Base-by-base conservation (phyloP, 64 coral and sea anemone species). In the Montipora efflorescens region DNA sequence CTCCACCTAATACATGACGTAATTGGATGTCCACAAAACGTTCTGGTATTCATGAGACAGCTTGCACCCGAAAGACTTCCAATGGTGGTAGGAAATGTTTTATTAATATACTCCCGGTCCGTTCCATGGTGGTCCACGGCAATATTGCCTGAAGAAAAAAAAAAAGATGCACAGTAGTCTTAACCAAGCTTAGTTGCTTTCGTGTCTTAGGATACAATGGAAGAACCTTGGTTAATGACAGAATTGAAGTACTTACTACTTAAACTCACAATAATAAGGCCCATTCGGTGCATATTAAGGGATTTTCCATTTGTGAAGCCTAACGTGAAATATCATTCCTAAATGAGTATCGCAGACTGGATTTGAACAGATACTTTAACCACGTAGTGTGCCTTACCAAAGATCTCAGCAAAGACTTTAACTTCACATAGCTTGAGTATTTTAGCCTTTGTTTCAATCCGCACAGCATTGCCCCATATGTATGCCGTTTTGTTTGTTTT, bases 21-120 rank as follows among this genome's bases (percentile, higher is more conserved):
- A 5, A 5, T 71, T 71, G 6, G 3, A 71, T n/a, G 18, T 15
- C 67, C 67, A 71, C 21, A 3, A 20, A n/a, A n/a, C n/a, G n/a
- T n/a, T n/a, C n/a, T 7, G 18, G 67, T n/a, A 71, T 3, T 36
- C 0, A 0, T 0, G 36, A 36, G 2, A 36, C 36, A 36, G 36
- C 1, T 0, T 36, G 36, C 2, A 0, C 36, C 2, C 1, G 0
- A 0, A 36, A 36, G 36, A 36, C 1, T 1, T 36, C 36, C 36
- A 36, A 2, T 0, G 36, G 36, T 36, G 36, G 36, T 36, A 36
- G 36, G 36, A 36, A 36, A 36, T 36, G 36, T 36, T 36, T 36
- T 36, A 36, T 36, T 36, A 36, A 36, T 36, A 36, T 36, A 36
- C 36, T 36, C 36, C 36, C 0, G 5, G 67, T 71, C 67, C 21